A percentile compares a stretch with the other conserved stretches of the same genome.
phyloP scores from a whole-genome alignment of 1,140 invertebrate genomes.

The silkworm (Bombyx mori) region ASM3026992v2 NC_085117.1:11367501-11368000 shows the following conservation, averaged over 20 bases:
- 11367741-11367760: conserved; percentile 64
- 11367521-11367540: no score
- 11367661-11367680: conserved; percentile 29
- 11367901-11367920: conserved; percentile 4
- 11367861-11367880: conserved; percentile 36
- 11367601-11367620: no score
- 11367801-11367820: conserved; percentile 69
- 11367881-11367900: conserved; percentile 19
- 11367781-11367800: conserved; percentile 65
- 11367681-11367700: conserved; percentile 42
- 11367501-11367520: no score
- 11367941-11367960: background rate
- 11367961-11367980: background rate
- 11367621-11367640: conserved; percentile 15
- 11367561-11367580: no score
- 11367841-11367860: conserved; percentile 47
- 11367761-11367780: conserved; percentile 71
- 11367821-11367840: conserved; percentile 63
- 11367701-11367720: conserved; percentile 25
- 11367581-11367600: no score
- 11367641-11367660: conserved; percentile 30
- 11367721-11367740: conserved; percentile 34
- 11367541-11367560: no score
- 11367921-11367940: background rate
- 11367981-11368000: no score